Percentiles rank a stretch among this genome's conserved stretches.
Conservation (phyloP, 2,113 vertebrate genomes). For the Pteropus alecto region DNA sequence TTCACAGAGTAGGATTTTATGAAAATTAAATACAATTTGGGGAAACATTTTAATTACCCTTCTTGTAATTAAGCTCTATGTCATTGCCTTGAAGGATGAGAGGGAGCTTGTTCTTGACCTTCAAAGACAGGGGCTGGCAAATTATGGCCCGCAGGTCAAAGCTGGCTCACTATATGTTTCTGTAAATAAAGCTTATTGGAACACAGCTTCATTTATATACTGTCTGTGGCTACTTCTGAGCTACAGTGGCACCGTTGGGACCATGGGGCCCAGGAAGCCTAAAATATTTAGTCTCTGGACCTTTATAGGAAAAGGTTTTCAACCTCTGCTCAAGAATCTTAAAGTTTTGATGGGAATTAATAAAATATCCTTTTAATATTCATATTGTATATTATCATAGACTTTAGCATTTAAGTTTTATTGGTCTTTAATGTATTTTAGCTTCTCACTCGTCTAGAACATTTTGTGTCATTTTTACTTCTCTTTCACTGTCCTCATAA, state of each 20-base stretch:
- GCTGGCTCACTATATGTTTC: fast-evolving
- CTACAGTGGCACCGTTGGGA: neutral
- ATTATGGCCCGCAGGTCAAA: neutral
- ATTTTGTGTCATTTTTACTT: neutral
- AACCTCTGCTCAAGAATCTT: neutral
- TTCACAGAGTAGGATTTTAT: neutral
- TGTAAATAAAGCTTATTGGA: neutral
- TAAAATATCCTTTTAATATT: neutral
- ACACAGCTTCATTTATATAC: neutral
- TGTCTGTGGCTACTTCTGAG: neutral
- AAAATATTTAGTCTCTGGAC: neutral
- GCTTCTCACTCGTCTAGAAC: neutral
- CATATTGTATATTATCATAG: neutral
- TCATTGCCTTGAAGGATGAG: neutral
- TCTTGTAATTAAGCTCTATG: neutral
- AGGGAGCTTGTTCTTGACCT: neutral
- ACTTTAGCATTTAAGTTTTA: neutral
- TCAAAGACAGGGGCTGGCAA: neutral
- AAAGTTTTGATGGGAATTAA: neutral
- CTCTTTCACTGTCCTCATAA: neutral
- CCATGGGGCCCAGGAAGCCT: neutral
- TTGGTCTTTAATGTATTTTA: neutral
- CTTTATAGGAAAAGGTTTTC: neutral
- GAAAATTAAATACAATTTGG: neutral
- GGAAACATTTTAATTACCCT: neutral